Base-by-base conservation (phyloP, 2,888 invertebrate genomes). In the Galeopsomyia nigrocyanea region DNA sequence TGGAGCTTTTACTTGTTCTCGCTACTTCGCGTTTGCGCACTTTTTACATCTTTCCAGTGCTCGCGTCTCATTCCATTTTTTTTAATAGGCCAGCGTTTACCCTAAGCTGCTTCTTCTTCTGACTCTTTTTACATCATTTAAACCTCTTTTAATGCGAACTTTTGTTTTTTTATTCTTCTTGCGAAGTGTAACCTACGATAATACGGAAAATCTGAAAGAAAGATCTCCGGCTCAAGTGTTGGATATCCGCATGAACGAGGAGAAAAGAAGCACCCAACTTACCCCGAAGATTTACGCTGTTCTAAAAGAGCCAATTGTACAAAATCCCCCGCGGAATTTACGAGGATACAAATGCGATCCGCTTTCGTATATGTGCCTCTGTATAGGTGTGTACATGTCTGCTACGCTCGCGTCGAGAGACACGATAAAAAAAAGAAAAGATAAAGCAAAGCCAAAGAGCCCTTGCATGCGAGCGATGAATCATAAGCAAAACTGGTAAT, bases 401-500 rank as follows among this genome's bases (percentile, higher is more conserved):
- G 5, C 21, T n/a, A 64, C 14, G 57, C 31, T 14, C 39, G 21
- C 14, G 13, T 57, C 9, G 57, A 31, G 21, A 57, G 60, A 26
- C 49, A 57, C 22, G 50, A 57, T 7, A 10, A 39, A 53, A 0
- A 47, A 39, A 49, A 26, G 50, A 1, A 21, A 19, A 16, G n/a
- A 17, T n/a, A 58, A 31, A 31, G 31, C 1, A 22, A 61, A 31
- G 50, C 49, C 51, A 56, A 58, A 65, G 55, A 70, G 39, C 14
- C 50, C 17, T 39, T 14, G 31, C 51, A 62, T 53, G 39, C 19
- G 62, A 64, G 53, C 81, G 79, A 80, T 82, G 82, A 81, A 81
- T 82, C 82, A 80, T 82, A 81, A 82, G 80, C 80, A 80, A 72
- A 81, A 79, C 77, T 78, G 13, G 80, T 81, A 81, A 82, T 82